phyloP scores from a whole-genome alignment of 2,888 invertebrate genomes.

The Baronia brevicornis region DNA sequence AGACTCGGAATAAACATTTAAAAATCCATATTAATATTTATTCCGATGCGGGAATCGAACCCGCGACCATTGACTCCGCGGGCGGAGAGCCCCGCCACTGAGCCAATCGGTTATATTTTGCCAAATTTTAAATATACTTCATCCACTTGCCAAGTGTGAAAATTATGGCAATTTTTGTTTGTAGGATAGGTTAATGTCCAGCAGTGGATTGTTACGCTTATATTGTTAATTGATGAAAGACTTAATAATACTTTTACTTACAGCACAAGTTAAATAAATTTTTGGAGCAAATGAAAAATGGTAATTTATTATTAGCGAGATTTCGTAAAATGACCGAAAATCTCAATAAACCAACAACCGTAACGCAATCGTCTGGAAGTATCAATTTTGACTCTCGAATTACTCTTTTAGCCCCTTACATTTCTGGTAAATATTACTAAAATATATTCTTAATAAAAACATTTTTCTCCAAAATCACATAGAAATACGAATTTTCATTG shows the following conservation, averaged over 20 bases:
- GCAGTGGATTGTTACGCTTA: too few species aligned
- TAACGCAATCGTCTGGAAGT: constrained; percentile 51
- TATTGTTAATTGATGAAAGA: too few species aligned
- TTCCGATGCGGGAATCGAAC: too few species aligned
- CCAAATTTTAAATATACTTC: too few species aligned
- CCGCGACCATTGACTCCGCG: too few species aligned
- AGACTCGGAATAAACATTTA: too few species aligned
- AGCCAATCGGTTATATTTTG: too few species aligned
- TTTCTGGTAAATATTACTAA: constrained; percentile 36
- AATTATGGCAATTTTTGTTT: too few species aligned
- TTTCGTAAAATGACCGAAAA: constrained; percentile 60
- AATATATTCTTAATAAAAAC: constrained; percentile 5
- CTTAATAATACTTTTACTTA: constrained; percentile 14
- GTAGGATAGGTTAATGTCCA: too few species aligned
- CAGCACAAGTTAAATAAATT: constrained; percentile 58
- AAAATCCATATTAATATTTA: too few species aligned
- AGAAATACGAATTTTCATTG: constrained; percentile 9
- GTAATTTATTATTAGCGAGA: constrained; percentile 57
- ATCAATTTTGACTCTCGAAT: constrained; percentile 54
- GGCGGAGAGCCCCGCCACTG: too few species aligned
- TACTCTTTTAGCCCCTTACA: constrained; percentile 53
- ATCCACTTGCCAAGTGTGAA: too few species aligned
- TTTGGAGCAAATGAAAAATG: constrained; percentile 60
- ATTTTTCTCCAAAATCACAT: constrained; percentile 7
- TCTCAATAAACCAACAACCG: constrained; percentile 40